phyloP scores from a whole-genome alignment of 2,888 invertebrate species.

The Epinotia nisella region DNA sequence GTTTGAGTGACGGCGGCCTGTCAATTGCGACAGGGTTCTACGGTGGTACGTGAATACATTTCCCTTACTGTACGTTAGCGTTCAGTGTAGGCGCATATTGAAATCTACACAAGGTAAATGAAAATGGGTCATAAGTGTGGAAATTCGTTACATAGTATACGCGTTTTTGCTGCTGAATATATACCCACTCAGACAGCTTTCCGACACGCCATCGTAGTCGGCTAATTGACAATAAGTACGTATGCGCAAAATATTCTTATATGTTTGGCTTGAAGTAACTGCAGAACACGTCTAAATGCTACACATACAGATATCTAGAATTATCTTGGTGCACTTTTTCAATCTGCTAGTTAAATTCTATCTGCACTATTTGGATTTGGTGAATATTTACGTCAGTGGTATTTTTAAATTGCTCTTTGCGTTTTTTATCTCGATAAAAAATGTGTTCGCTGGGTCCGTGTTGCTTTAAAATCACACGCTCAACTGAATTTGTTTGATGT shows the following conservation, averaged over 20 bases:
- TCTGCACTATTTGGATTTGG: background rate
- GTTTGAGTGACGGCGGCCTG: no score
- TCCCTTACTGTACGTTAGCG: no score
- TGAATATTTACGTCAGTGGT: background rate
- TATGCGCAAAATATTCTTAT: background rate
- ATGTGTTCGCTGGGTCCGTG: slow-evolving; percentile 11
- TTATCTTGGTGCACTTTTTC: background rate
- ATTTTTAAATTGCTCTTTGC: background rate
- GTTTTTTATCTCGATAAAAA: background rate
- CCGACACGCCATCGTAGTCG: background rate
- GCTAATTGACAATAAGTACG: background rate
- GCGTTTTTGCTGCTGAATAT: background rate
- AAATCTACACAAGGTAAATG: no score
- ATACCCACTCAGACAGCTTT: background rate
- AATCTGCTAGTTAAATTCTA: background rate
- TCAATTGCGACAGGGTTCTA: no score
- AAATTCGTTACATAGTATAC: no score
- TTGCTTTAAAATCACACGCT: slow-evolving; percentile 17
- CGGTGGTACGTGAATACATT: no score
- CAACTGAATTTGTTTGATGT: slow-evolving; percentile 6
- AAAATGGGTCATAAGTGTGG: no score
- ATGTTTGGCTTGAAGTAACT: background rate
- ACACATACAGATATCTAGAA: background rate
- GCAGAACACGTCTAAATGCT: background rate
- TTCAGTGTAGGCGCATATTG: no score